Evolutionary conservation across 2,113 vertebrate genomes (phyloP).

Genomic region (Polypterus senegalus): DNA sequence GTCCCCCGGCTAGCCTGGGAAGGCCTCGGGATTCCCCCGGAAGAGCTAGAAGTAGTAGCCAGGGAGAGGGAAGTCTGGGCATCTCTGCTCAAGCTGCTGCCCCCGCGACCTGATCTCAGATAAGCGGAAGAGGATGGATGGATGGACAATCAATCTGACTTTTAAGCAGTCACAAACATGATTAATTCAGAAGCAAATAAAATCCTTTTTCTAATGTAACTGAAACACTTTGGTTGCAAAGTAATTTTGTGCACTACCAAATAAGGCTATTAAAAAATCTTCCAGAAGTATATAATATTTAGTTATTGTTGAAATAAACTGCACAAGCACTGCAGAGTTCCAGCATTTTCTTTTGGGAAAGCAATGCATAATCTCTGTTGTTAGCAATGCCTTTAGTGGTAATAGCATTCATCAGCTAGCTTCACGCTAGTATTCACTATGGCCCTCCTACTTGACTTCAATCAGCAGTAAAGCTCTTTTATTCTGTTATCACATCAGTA

Average conservation of each 20-base stretch:
- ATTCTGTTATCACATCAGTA: constrained; percentile 43
- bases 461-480: constrained; percentile 41
- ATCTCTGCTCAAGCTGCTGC: too few species aligned
- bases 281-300: constrained; percentile 1
- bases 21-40: too few species aligned
- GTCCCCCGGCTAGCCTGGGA: too few species aligned
- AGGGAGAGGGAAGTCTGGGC: too few species aligned
- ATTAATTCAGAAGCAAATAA: not conserved
- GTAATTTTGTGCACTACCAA: constrained; percentile 46
- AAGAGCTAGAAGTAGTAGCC: too few species aligned
- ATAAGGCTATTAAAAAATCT: constrained; percentile 39
- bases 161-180: too few species aligned
- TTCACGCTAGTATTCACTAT: constrained; percentile 29
- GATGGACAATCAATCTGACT: too few species aligned
- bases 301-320: not conserved
- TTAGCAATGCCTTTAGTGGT: constrained; percentile 25
- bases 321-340: not conserved
- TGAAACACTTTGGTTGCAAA: constrained; percentile 41
- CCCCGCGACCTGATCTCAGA: too few species aligned
- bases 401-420: constrained; percentile 32
- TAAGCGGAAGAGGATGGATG: too few species aligned
- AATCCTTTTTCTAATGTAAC: constrained; percentile 29
- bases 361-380: constrained; percentile 21
- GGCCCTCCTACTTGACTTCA: constrained; percentile 42
- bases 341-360: constrained; percentile 22